Percentiles rank a stretch among this genome's conserved stretches.
Conservation (phyloP, 2,797 vertebrate genomes). For the Chelidonichthys spinosus region DNA sequence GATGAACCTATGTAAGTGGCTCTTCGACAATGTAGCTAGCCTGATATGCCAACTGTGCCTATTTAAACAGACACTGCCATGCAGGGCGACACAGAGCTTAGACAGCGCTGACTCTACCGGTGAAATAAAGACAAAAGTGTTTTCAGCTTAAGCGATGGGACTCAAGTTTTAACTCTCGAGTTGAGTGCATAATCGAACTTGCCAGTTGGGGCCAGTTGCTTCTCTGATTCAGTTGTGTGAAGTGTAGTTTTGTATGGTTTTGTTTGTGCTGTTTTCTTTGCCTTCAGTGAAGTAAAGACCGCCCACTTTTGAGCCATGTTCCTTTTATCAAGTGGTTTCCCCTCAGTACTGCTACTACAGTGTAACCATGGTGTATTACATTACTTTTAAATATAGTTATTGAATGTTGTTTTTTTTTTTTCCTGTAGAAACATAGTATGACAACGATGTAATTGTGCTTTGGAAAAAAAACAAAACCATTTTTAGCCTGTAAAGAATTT, state of each 20-base stretch:
- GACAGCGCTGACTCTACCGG: slow-evolving; percentile 68
- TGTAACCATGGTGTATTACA: slow-evolving; percentile 81
- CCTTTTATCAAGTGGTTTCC: slow-evolving; percentile 76
- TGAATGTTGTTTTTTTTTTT: slow-evolving; percentile 75
- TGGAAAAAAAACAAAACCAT: slow-evolving; percentile 57
- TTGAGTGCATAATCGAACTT: slow-evolving; percentile 41
- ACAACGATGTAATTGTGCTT: slow-evolving; percentile 79
- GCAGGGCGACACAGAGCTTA: slow-evolving; percentile 73
- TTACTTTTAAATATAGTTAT: slow-evolving; percentile 82
- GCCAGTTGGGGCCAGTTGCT: slow-evolving; percentile 62
- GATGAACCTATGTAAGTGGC: slow-evolving; percentile 79
- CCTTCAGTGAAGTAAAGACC: slow-evolving; percentile 85
- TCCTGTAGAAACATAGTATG: slow-evolving; percentile 75
- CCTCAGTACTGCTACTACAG: slow-evolving; percentile 77
- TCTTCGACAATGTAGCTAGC: slow-evolving; percentile 84
- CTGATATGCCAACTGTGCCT: slow-evolving; percentile 88
- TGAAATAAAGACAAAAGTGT: slow-evolving; percentile 47
- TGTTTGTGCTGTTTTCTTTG: slow-evolving; percentile 82
- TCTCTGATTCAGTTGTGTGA: slow-evolving; percentile 72
- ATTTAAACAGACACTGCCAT: slow-evolving; percentile 82
- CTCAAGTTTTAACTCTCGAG: slow-evolving; percentile 52
- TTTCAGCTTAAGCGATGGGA: slow-evolving; percentile 52
- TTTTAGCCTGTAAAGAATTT: slow-evolving; percentile 77
- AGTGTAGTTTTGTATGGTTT: slow-evolving; percentile 77
- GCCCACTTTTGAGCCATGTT: slow-evolving; percentile 86